Base-by-base conservation (phyloP, 2,113 vertebrate species). In the Chaenocephalus aceratus region DNA sequence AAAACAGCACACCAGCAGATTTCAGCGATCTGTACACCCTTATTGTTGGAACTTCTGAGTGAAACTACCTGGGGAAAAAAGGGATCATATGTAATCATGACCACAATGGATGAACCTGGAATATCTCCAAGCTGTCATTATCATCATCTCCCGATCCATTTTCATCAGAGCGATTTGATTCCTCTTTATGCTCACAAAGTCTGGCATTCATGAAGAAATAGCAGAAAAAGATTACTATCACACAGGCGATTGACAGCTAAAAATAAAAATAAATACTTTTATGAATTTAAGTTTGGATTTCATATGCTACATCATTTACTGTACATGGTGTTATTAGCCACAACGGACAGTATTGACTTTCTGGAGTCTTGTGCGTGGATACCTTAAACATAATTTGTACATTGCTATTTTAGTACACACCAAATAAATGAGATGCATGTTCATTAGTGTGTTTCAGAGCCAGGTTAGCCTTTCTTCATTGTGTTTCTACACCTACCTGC, bases 71-170 rank as follows among this genome's bases (percentile, higher is more conserved):
- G 44, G 57, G 52, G 61, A 45, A 45, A 45, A 67, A 57, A 48
- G 13, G 34, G 10, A 48, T 76, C 63, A 26, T 26, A 49, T 57
- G 56, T 66, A 74, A 85, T 84, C 82, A 80, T 9, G 6, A 62
- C 5, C 56, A 45, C 68, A 56, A 73, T 34, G 58, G 41, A 18
- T 57, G 21, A 69, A 75, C 63, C 59, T 62, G 21, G 59, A 77
- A 66, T 13, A 53, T 80, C 49, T 62, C 63, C 41, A 30, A 72
- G 41, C 72, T 58, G 15, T 74, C 73, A 80, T 87, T 80, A 77
- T 72, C 72, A 68, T 80, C 76, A 77, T 65, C 46, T 13, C 13
- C 6, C 23, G n/a, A 62, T 44, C 34, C 18, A 4, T 6, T 70
- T 65, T 81, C 79, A 88, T 64, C 76, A 64, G 45, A 36, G 51